phyloP scores from a whole-genome alignment of 2,888 invertebrate genomes.

The Ischnura elegans region DNA sequence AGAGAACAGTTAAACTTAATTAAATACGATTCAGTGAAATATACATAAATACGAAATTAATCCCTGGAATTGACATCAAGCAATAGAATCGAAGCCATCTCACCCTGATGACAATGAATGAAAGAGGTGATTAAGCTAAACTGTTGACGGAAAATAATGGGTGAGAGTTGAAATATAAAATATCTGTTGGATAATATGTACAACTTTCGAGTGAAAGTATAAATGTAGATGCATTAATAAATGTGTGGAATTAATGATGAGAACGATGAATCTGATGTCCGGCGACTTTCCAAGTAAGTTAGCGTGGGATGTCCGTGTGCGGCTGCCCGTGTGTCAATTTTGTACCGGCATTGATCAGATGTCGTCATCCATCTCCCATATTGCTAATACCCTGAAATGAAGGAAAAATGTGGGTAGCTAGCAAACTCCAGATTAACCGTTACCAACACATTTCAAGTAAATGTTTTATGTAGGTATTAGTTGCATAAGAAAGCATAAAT shows the following conservation, averaged over 20 bases:
- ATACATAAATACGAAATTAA: neutral
- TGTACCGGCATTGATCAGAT: neutral
- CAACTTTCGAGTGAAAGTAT: neutral
- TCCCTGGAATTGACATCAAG: neutral
- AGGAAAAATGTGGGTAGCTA: neutral
- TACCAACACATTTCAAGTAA: too few relatives aligned
- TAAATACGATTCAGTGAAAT: neutral
- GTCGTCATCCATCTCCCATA: neutral
- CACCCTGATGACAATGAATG: too few relatives aligned
- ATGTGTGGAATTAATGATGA: neutral
- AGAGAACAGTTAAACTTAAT: neutral
- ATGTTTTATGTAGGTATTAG: too few relatives aligned
- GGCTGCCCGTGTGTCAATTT: neutral
- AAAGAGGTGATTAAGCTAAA: neutral
- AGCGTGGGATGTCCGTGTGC: neutral
- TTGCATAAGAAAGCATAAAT: too few relatives aligned
- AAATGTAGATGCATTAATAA: neutral
- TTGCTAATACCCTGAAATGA: neutral
- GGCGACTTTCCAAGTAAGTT: too few relatives aligned
- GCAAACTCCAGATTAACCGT: too few relatives aligned
- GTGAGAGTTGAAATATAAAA: neutral
- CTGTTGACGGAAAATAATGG: neutral
- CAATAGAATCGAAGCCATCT: neutral
- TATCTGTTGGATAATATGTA: neutral
- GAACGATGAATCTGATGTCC: neutral